Percentiles rank a stretch among this genome's conserved stretches.
Conservation (phyloP, 2,888 invertebrate genomes). For the Keiferia lycopersicella region DNA sequence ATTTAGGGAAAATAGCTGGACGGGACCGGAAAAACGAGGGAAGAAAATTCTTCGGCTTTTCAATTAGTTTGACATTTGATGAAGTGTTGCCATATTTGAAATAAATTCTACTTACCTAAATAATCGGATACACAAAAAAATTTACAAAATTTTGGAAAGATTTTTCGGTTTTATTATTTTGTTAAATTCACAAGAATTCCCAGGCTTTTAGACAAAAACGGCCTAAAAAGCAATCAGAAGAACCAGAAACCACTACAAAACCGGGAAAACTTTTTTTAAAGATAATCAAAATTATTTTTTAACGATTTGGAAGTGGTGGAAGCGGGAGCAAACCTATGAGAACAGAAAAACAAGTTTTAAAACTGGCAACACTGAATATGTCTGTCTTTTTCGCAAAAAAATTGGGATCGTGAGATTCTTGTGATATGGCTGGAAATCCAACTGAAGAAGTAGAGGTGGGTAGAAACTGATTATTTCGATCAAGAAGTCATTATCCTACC, state of each 20-base stretch:
- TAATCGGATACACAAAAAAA: constrained; percentile 16
- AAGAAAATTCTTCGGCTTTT: constrained; percentile 27
- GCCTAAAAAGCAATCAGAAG: too few species aligned
- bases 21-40: constrained; percentile 49
- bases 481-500: constrained; percentile 42
- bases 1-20: constrained; percentile 46
- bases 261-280: neutral
- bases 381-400: constrained; percentile 64
- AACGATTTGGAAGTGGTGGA: neutral
- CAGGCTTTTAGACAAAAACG: too few species aligned
- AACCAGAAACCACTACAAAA: neutral
- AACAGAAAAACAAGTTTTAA: neutral
- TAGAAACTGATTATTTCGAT: constrained; percentile 43
- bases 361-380: constrained; percentile 54
- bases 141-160: too few species aligned
- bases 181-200: too few species aligned
- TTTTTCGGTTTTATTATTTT: too few species aligned
- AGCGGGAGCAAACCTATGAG: neutral
- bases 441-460: constrained; percentile 82
- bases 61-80: constrained; percentile 21
- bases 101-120: neutral
- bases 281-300: neutral
- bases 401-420: constrained; percentile 67
- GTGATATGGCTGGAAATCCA: constrained; percentile 84
- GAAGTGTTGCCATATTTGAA: constrained; percentile 4